phyloP scores from a whole-genome alignment of 2,113 vertebrate species.

The pig (Sus scrofa) region DNA sequence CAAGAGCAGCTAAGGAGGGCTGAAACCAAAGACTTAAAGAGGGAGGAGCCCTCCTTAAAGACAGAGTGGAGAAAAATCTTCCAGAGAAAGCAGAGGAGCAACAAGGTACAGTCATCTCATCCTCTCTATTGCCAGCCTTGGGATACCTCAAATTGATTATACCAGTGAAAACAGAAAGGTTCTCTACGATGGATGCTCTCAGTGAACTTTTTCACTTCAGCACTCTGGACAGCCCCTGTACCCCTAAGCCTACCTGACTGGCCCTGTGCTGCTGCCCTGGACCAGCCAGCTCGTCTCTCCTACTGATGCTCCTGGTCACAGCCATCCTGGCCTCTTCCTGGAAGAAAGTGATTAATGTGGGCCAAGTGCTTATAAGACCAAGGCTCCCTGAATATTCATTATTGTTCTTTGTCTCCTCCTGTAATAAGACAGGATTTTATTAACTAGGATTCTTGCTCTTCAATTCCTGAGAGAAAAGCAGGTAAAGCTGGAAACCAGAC shows the following conservation, averaged over 20 bases:
- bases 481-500: not conserved
- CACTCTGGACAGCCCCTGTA: not conserved
- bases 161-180: not conserved
- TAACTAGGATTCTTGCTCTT: not conserved
- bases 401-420: not conserved
- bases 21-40: not conserved
- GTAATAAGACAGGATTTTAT: not conserved
- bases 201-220: not conserved
- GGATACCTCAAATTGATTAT: not conserved
- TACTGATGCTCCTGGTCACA: not conserved
- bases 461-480: not conserved
- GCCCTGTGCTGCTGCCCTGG: not conserved
- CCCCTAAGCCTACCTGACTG: not conserved
- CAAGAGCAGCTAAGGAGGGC: not conserved
- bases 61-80: not conserved
- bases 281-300: not conserved
- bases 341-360: not conserved
- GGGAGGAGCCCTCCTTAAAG: not conserved
- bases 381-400: not conserved
- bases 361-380: not conserved
- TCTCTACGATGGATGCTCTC: not conserved
- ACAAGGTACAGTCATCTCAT: not conserved
- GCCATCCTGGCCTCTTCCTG: not conserved
- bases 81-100: not conserved
- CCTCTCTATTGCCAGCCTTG: not conserved